Conservation (phyloP, 2,888 invertebrate genomes). For the Tolmerus cingulatus region DNA sequence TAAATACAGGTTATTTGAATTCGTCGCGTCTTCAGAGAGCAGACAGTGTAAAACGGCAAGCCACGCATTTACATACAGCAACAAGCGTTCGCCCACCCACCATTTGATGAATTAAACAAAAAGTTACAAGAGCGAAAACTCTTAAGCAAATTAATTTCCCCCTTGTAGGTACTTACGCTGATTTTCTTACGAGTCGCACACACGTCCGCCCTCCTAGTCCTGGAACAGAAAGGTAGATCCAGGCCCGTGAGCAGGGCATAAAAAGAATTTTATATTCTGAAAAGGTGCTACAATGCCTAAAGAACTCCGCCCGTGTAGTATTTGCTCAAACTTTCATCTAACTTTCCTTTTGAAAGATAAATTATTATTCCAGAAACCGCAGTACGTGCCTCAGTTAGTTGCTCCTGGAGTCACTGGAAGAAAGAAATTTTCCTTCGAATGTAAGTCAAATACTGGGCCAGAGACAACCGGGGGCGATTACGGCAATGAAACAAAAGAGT, state of each 20-base stretch:
- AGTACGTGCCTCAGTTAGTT: background rate
- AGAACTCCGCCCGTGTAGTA: background rate
- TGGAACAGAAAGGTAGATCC: background rate
- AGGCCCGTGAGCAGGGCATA: background rate
- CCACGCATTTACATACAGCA: background rate
- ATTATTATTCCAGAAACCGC: background rate
- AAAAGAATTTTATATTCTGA: background rate
- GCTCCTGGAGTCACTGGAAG: background rate
- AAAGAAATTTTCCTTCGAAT: background rate
- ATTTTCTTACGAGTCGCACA: background rate
- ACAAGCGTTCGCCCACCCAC: background rate
- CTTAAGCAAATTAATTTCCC: background rate
- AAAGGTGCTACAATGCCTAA: background rate
- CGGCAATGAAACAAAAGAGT: background rate
- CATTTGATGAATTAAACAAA: background rate
- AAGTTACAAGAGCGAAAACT: background rate
- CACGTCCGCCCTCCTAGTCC: background rate
- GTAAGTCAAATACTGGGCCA: background rate
- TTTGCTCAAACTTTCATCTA: background rate
- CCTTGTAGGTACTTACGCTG: background rate
- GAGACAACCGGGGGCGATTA: background rate
- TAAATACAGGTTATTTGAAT: background rate
- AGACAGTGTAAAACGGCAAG: background rate
- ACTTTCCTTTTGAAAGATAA: background rate
- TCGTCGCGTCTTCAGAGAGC: background rate